Conservation (phyloP, 2,888 invertebrate genomes). For the Ypsolopha scabrella region DNA sequence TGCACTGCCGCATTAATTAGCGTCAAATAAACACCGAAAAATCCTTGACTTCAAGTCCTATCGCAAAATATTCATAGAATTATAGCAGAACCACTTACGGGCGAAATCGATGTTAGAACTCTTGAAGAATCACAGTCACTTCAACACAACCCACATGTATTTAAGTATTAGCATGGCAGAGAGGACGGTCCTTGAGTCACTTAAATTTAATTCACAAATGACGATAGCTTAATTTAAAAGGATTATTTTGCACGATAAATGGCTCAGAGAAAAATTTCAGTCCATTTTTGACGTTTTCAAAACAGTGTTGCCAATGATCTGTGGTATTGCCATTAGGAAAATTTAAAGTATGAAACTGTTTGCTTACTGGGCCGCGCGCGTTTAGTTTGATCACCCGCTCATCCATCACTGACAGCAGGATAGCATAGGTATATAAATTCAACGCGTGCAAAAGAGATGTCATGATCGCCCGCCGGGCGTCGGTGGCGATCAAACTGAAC, state of each 20-base stretch:
- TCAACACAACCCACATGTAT: conserved; percentile 16
- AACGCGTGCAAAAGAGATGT: too few relatives aligned
- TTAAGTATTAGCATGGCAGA: conserved; percentile 24
- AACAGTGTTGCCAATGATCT: not conserved
- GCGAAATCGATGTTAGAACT: not conserved
- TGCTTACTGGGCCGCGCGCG: too few relatives aligned
- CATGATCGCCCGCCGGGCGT: too few relatives aligned
- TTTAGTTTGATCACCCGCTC: too few relatives aligned
- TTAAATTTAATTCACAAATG: conserved; percentile 17
- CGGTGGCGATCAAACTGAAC: too few relatives aligned
- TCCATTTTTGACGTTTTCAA: conserved; percentile 36
- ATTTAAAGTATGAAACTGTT: too few relatives aligned
- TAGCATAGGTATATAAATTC: too few relatives aligned
- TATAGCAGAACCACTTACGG: not conserved
- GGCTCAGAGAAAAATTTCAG: conserved; percentile 21
- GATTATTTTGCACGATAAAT: conserved; percentile 38
- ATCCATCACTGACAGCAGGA: too few relatives aligned
- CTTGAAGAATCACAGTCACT: conserved; percentile 20
- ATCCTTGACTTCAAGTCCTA: conserved; percentile 23
- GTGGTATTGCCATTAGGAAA: not conserved
- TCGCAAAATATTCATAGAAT: conserved; percentile 13
- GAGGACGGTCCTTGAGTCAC: conserved; percentile 17
- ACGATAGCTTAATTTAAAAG: conserved; percentile 15
- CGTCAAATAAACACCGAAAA: conserved; percentile 17
- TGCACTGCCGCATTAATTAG: conserved; percentile 30